These are phyloP conservation scores for Caenorhabditis brenneri DNA, from an alignment of 1,140 invertebrate species.

Conservation along the genomic window DNA sequence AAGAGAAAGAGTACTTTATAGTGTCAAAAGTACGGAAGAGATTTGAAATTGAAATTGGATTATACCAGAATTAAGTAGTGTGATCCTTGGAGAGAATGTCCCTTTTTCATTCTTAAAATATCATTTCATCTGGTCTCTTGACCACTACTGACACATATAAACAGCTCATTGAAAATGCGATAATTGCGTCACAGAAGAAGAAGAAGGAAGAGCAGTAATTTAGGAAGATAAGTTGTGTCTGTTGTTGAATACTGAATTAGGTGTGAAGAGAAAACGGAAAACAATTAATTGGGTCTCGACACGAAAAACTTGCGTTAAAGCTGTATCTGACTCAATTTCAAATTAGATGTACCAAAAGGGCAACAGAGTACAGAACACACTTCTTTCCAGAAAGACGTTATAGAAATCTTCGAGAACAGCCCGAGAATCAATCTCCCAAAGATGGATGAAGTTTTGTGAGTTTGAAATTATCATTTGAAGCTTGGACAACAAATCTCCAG, in stretches of 20 bases:
- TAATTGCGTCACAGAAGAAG: constrained; percentile 26
- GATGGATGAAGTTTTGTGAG: no score
- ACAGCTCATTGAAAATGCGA: constrained; percentile 32
- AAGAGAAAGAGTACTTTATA: neutral
- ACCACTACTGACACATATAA: neutral
- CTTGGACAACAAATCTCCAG: no score
- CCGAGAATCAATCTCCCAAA: no score
- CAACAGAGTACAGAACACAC: neutral
- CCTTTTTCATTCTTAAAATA: neutral
- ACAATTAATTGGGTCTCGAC: constrained; percentile 30
- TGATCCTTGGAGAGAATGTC: no score
- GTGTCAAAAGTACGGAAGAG: no score
- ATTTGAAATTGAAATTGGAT: no score
- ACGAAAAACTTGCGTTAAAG: neutral
- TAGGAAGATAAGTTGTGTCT: constrained; percentile 6
- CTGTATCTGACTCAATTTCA: neutral
- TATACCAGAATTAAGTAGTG: no score
- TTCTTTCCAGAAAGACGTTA: no score
- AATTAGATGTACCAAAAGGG: neutral
- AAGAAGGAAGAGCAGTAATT: constrained; percentile 11
- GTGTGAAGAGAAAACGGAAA: neutral
- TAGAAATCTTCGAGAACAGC: no score
- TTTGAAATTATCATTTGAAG: no score
- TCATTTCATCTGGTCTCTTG: neutral
- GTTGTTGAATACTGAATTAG: constrained; percentile 9